phyloP scores from a whole-genome alignment of 1,140 invertebrate genomes.

The Drosophila simulans region DNA sequence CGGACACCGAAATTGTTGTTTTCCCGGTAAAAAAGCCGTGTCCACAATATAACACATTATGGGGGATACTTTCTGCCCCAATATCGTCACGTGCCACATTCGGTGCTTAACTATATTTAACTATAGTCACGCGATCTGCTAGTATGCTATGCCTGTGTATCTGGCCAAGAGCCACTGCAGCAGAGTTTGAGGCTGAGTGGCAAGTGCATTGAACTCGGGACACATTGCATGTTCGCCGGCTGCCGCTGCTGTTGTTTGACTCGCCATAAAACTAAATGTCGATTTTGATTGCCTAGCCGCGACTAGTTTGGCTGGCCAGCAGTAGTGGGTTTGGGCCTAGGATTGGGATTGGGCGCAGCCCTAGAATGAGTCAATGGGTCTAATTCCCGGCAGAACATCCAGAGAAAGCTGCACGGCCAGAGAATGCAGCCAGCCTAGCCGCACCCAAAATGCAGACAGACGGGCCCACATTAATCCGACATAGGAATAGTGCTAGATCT shows the following conservation, averaged over 20 bases:
- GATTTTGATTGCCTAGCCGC: conserved; percentile 50
- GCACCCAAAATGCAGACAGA: conserved; percentile 56
- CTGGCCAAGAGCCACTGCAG: conserved; percentile 37
- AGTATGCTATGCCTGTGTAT: conserved; percentile 15
- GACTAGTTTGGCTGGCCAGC: conserved; percentile 28
- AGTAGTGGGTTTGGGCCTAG: conserved; percentile 8
- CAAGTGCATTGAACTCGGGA: conserved; percentile 48
- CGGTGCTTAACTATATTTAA: conserved; percentile 43
- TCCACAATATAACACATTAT: conserved; percentile 1
- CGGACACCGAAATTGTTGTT: conserved; percentile 24
- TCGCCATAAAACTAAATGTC: conserved; percentile 52
- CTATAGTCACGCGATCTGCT: conserved; percentile 43
- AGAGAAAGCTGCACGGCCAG: conserved; percentile 37
- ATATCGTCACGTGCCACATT: conserved; percentile 45
- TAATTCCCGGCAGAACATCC: conserved; percentile 39
- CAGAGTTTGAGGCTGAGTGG: conserved; percentile 46
- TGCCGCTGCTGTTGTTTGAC: conserved; percentile 34
- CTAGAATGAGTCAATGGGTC: conserved; percentile 52
- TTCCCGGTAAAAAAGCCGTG: conserved; percentile 18
- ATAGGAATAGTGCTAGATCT: conserved; percentile 37
- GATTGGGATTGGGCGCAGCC: conserved; percentile 27
- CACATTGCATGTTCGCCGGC: conserved; percentile 46
- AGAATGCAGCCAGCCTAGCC: conserved; percentile 45
- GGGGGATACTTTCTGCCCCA: conserved; percentile 38
- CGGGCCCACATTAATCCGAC: conserved; percentile 56